These are phyloP conservation scores for Plutomurus gul DNA, from an alignment of 1,140 invertebrate genomes.

Conservation along the genomic window DNA sequence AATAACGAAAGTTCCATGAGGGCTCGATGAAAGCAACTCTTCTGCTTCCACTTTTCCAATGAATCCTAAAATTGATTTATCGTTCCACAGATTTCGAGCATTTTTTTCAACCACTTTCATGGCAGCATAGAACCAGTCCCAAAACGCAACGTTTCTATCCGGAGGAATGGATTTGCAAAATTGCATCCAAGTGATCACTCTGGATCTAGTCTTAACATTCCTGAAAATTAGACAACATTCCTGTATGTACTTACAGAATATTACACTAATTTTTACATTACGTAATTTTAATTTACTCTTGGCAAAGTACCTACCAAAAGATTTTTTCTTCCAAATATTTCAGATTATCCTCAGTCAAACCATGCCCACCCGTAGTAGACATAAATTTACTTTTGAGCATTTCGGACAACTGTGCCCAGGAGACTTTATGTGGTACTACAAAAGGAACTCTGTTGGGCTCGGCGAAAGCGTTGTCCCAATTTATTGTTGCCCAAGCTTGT, in stretches of 20 bases:
- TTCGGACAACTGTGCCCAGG: neutral
- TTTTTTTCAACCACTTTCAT: neutral
- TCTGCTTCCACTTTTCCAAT: neutral
- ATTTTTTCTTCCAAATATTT: neutral
- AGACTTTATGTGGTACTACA: neutral
- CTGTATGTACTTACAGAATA: neutral
- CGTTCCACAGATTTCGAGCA: neutral
- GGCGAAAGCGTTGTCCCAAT: neutral
- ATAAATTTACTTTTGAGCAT: neutral
- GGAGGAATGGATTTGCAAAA: neutral
- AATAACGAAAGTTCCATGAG: neutral
- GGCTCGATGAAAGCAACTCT: neutral
- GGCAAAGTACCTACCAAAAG: too few species aligned
- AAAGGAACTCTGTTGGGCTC: neutral
- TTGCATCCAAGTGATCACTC: neutral
- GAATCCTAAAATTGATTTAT: neutral
- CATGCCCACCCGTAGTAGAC: neutral
- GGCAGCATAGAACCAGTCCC: slow-evolving; percentile 16
- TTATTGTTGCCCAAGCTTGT: neutral
- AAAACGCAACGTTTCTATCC: slow-evolving; percentile 2
- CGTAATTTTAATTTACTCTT: neutral
- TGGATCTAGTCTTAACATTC: neutral
- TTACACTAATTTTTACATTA: neutral
- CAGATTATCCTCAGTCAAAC: neutral
- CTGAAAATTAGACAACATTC: neutral